phyloP scores from a whole-genome alignment of 2,888 invertebrate genomes.

The Orthosia incerta region DNA sequence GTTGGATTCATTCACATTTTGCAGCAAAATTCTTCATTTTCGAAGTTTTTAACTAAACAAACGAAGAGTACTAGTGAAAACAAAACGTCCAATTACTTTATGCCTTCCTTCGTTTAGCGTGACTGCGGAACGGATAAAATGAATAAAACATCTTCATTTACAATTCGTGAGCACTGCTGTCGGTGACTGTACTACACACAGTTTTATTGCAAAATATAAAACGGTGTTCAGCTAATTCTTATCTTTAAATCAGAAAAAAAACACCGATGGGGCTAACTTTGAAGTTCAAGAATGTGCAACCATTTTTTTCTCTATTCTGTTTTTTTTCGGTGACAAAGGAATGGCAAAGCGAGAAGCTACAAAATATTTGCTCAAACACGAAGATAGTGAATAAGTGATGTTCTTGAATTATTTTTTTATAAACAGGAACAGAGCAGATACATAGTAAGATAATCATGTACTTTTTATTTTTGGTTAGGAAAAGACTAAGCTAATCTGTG shows the following conservation, averaged over 20 bases:
- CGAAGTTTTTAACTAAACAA: conserved; percentile 13
- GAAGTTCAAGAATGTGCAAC: conserved; percentile 44
- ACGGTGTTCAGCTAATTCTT: conserved; percentile 56
- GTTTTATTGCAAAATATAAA: conserved; percentile 50
- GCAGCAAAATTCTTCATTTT: conserved; percentile 4
- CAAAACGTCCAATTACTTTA: conserved; percentile 49
- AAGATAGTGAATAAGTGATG: conserved; percentile 56
- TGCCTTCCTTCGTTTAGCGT: conserved; percentile 22
- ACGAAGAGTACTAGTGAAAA: conserved; percentile 13
- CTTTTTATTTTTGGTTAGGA: neutral
- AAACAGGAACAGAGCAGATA: neutral
- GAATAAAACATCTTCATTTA: conserved; percentile 57
- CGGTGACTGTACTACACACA: conserved; percentile 32
- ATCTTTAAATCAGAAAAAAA: conserved; percentile 52
- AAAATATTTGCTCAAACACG: conserved; percentile 82
- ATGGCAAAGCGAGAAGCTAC: conserved; percentile 62
- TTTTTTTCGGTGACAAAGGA: conserved; percentile 43
- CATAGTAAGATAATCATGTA: neutral
- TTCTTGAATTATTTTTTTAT: neutral
- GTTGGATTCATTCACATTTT: neutral
- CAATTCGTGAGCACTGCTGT: conserved; percentile 44
- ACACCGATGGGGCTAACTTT: conserved; percentile 15
- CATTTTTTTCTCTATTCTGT: conserved; percentile 37
- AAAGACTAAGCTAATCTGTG: too few species aligned
- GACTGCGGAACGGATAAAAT: conserved; percentile 35